phyloP scores from a whole-genome alignment of 2,888 invertebrate genomes.

The Strigamia maritima region DNA sequence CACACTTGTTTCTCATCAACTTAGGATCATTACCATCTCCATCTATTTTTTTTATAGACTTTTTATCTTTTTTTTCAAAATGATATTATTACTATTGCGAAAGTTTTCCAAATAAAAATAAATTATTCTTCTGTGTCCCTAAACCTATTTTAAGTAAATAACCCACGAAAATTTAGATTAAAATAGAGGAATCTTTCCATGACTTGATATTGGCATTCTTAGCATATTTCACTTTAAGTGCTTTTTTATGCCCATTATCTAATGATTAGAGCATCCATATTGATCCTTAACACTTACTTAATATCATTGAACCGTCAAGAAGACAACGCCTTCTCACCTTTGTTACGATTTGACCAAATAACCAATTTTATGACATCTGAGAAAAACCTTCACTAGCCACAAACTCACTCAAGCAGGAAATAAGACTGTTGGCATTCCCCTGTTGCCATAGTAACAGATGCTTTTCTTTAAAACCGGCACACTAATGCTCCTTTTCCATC shows the following conservation, averaged over 20 bases:
- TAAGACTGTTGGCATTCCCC: not conserved
- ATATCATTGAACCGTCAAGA: not conserved
- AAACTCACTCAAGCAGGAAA: not conserved
- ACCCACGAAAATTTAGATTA: not conserved
- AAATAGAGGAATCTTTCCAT: not conserved
- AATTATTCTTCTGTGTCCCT: not conserved
- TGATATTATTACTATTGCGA: too few species aligned
- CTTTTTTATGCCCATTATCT: not conserved
- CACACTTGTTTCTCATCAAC: constrained; percentile 6
- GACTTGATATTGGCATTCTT: not conserved
- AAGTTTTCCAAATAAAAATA: too few species aligned
- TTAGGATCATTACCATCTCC: too few species aligned
- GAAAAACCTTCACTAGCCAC: not conserved
- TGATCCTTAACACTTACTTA: not conserved
- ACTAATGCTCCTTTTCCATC: not conserved
- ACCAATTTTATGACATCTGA: constrained; percentile 6
- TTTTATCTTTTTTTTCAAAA: too few species aligned
- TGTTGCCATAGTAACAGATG: not conserved
- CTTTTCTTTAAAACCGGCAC: not conserved
- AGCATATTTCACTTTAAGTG: not conserved
- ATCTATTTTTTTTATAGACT: too few species aligned
- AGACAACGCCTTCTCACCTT: not conserved
- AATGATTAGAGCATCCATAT: not conserved
- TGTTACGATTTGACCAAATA: not conserved
- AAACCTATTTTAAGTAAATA: not conserved